These are phyloP conservation scores for Aselliscus stoliczkanus DNA, from an alignment of 2,797 vertebrate genomes.

Conservation along the genomic window DNA sequence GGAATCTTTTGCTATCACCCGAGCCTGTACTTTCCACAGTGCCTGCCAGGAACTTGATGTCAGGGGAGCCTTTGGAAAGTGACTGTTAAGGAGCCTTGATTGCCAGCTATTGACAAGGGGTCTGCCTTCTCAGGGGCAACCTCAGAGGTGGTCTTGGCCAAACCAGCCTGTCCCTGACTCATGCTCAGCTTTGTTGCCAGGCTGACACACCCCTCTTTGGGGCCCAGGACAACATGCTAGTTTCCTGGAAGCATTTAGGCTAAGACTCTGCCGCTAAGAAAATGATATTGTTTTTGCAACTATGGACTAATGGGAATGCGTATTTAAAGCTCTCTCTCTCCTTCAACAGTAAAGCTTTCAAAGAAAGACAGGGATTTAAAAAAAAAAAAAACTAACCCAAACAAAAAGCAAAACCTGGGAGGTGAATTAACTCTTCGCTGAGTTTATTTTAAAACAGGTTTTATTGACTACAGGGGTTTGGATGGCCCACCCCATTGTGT, in stretches of 20 bases:
- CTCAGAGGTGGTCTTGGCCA: conserved; percentile 47
- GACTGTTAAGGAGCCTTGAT: neutral
- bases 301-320: neutral
- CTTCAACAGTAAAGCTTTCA: neutral
- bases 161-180: conserved; percentile 7
- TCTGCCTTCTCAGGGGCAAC: conserved; percentile 14
- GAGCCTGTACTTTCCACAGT: neutral
- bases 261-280: conserved; percentile 32
- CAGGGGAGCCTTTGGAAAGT: neutral
- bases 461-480: neutral
- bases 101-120: conserved; percentile 6
- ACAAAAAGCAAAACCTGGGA: neutral
- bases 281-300: conserved; percentile 41
- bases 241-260: conserved; percentile 42
- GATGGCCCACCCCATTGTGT: neutral
- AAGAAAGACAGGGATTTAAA: neutral
- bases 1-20: conserved; percentile 1
- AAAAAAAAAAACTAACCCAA: no score
- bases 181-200: neutral
- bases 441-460: conserved; percentile 15
- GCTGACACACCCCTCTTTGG: neutral
- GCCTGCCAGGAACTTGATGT: conserved; percentile 27
- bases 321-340: neutral
- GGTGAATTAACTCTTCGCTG: neutral
- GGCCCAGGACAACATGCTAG: neutral